Evolutionary conservation across 2,113 vertebrate genomes (phyloP).

Genomic region (Pelmatolapia mariae): DNA sequence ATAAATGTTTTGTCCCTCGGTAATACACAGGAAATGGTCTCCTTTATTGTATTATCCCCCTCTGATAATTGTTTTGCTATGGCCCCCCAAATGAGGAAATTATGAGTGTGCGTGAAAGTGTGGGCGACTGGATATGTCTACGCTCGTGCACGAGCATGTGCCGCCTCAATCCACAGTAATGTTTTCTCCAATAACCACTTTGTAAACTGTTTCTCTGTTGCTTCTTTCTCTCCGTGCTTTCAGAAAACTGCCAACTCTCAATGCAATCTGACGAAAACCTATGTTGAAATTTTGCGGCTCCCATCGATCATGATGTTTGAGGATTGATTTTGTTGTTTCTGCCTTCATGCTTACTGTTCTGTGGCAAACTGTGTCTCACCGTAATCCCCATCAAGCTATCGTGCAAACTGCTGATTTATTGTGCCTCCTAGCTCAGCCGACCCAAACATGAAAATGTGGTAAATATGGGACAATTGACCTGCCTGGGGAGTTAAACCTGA

Average conservation of each 20-base stretch:
- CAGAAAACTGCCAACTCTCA: slow-evolving; percentile 9
- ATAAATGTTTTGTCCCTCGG: slow-evolving; percentile 48
- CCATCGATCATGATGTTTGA: slow-evolving; percentile 37
- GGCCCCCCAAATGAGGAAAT: slow-evolving; percentile 48
- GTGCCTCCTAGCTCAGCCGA: not conserved
- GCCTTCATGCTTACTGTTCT: slow-evolving; percentile 15
- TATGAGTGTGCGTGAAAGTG: slow-evolving; percentile 14
- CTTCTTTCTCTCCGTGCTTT: not conserved
- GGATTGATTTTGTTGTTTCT: slow-evolving; percentile 51
- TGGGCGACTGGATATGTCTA: not conserved
- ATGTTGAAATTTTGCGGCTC: slow-evolving; percentile 11
- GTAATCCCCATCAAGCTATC: slow-evolving; percentile 37
- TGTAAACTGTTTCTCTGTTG: not conserved
- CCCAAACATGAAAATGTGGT: slow-evolving; percentile 26
- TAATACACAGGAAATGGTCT: slow-evolving; percentile 44
- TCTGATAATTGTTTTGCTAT: slow-evolving; percentile 51
- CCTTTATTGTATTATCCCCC: slow-evolving; percentile 44
- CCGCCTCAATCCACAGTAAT: slow-evolving; percentile 17
- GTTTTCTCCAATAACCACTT: slow-evolving; percentile 18
- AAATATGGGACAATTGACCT: slow-evolving; percentile 28
- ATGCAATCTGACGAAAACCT: slow-evolving; percentile 3
- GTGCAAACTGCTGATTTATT: slow-evolving; percentile 21
- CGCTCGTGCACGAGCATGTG: not conserved
- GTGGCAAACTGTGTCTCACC: slow-evolving; percentile 6
- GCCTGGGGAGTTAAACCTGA: slow-evolving; percentile 8